phyloP scores from a whole-genome alignment of 2,113 vertebrate genomes.

The Clarias batrachus region DNA sequence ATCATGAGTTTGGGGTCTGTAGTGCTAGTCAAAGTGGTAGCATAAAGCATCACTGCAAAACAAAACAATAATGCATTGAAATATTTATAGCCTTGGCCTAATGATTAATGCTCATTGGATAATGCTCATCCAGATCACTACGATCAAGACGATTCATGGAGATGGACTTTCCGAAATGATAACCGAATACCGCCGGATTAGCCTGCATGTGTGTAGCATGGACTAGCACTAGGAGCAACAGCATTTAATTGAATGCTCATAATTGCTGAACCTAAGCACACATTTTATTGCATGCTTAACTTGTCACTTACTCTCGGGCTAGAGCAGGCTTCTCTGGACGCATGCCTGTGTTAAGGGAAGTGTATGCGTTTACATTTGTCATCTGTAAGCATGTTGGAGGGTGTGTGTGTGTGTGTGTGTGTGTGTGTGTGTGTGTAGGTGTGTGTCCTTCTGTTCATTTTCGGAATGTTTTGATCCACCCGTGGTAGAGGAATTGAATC shows the following conservation, averaged over 20 bases:
- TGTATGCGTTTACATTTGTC: conserved; percentile 36
- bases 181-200: neutral
- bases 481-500: conserved; percentile 63
- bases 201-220: neutral
- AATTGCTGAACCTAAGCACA: neutral
- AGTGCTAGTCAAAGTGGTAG: neutral
- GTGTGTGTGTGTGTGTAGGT: conserved; percentile 5
- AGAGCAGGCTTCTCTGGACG: conserved; percentile 3
- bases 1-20: neutral
- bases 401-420: conserved; percentile 26
- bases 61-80: neutral
- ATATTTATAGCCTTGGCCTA: neutral
- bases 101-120: neutral
- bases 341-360: conserved; percentile 23
- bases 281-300: conserved; percentile 38
- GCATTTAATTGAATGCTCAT: conserved; percentile 1
- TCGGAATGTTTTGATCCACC: conserved; percentile 75
- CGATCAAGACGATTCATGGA: neutral
- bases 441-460: conserved; percentile 45
- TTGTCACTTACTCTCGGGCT: conserved; percentile 20
- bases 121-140: neutral
- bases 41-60: neutral
- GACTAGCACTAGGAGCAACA: conserved; percentile 4
- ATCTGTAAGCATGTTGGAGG: conserved; percentile 2
- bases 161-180: too few species aligned